Conservation (phyloP, 2,113 vertebrate genomes). For the Puffinus mauretanicus region DNA sequence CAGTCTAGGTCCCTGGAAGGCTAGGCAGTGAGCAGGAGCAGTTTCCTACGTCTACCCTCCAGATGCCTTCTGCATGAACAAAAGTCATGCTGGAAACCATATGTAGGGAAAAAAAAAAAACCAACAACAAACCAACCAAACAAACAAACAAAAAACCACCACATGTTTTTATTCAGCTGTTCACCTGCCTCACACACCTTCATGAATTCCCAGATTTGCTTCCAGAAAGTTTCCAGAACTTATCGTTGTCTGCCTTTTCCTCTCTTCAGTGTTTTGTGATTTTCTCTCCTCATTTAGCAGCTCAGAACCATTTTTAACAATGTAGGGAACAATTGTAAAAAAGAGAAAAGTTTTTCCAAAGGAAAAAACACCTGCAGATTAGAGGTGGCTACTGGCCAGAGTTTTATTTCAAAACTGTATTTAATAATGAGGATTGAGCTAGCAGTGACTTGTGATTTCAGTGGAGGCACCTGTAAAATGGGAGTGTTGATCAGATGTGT, state of each 20-base stretch:
- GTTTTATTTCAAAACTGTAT: neutral
- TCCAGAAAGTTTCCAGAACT: neutral
- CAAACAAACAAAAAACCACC: too few relatives aligned
- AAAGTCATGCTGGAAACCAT: neutral
- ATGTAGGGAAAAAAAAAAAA: neutral
- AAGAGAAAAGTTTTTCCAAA: neutral
- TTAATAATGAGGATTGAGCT: neutral
- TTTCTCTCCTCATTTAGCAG: neutral
- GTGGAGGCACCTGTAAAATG: neutral
- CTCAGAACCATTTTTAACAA: neutral
- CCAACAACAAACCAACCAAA: accelerated
- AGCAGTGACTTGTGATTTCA: neutral
- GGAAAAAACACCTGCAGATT: neutral
- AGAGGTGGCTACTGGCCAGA: neutral
- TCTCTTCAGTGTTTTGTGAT: neutral
- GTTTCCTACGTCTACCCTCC: accelerated
- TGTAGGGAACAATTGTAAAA: neutral
- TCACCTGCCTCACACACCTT: neutral
- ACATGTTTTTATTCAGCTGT: neutral
- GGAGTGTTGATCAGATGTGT: neutral
- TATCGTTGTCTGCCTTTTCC: neutral
- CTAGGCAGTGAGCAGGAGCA: neutral
- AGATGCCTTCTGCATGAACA: neutral
- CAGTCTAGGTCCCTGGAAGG: neutral
- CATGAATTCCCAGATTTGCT: neutral